Base-by-base conservation (phyloP, 2,797 vertebrate genomes). In the Spinibarbus caldwelli region DNA sequence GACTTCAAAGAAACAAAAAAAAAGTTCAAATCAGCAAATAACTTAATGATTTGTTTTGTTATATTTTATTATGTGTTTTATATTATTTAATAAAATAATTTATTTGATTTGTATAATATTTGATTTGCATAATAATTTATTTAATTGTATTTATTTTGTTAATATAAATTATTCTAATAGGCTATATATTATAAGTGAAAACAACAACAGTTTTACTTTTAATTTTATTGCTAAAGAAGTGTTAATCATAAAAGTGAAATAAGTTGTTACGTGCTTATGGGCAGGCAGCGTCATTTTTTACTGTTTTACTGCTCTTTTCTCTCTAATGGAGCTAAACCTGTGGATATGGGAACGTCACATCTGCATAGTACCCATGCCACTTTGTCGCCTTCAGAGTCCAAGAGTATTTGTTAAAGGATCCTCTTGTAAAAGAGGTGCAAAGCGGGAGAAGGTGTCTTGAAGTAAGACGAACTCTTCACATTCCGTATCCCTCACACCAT, bases 371-470 rank as follows among this genome's bases (percentile, higher is more conserved):
- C 81, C 82, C 84, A 88, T 87, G 89, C 85, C 91, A 91, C 89
- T 91, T 93, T 92, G 86, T 92, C 92, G 85, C 90, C 68, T 86
- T 80, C 72, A 85, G 85, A 80, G 62, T 62, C 43, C 76, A 80
- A 88, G 86, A 85, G 45, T 91, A 92, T 94, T 93, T 94, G 92
- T 92, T 84, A 86, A 92, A 89, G 93, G 91, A 92, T 94, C 91
- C 84, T 87, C 85, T 91, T 94, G 94, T 94, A 96, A 96, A 96
- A 95, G 94, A 97, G 96, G 95, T 96, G 96, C 92, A 95, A 97
- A 96, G 94, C 93, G 93, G 89, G 90, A 91, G 91, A 72, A 85
- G 93, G 93, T 93, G 90, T 90, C 88, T 89, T 91, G 88, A 85
- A 91, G 89, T 89, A 87, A 92, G 92, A 92, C 91, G 89, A 91